Evolutionary conservation across 2,888 invertebrate species (phyloP).

Genomic region (Caenorhabditis uteleia): DNA sequence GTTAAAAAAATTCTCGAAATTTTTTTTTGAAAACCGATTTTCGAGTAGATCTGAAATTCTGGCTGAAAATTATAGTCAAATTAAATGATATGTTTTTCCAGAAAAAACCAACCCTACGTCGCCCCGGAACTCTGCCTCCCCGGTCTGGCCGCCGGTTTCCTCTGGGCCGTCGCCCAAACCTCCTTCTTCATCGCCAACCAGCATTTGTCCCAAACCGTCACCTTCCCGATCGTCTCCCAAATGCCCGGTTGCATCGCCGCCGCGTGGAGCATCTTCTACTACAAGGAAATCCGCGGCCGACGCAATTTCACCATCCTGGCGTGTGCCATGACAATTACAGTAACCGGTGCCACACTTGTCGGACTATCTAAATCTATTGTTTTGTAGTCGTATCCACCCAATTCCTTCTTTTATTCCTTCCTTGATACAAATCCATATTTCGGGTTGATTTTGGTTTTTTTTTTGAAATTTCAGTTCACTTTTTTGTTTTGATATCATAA

Average conservation of each 20-base stretch:
- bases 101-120: slow-evolving; percentile 71
- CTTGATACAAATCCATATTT: no score
- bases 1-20: no score
- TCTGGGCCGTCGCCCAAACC: slow-evolving; percentile 73
- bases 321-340: slow-evolving; percentile 59
- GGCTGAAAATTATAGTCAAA: neutral
- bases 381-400: no score
- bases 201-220: slow-evolving; percentile 70
- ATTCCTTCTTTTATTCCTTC: no score
- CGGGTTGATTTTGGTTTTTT: no score
- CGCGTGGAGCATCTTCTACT: slow-evolving; percentile 72
- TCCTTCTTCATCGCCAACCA: slow-evolving; percentile 73
- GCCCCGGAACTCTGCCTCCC: slow-evolving; percentile 71
- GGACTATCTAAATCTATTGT: slow-evolving; percentile 59
- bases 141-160: slow-evolving; percentile 71
- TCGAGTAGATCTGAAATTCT: neutral
- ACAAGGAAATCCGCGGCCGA: slow-evolving; percentile 71
- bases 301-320: slow-evolving; percentile 56
- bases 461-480: no score
- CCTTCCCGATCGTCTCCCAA: slow-evolving; percentile 73
- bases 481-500: no score
- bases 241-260: slow-evolving; percentile 72
- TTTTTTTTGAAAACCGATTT: neutral
- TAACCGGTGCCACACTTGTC: slow-evolving; percentile 61
- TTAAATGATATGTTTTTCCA: slow-evolving; percentile 9